A percentile compares a stretch with the other conserved stretches of the same genome.
Evolutionary conservation across 2,888 invertebrate genomes (phyloP).

Genomic region (Bruchidius siliquastri): DNA sequence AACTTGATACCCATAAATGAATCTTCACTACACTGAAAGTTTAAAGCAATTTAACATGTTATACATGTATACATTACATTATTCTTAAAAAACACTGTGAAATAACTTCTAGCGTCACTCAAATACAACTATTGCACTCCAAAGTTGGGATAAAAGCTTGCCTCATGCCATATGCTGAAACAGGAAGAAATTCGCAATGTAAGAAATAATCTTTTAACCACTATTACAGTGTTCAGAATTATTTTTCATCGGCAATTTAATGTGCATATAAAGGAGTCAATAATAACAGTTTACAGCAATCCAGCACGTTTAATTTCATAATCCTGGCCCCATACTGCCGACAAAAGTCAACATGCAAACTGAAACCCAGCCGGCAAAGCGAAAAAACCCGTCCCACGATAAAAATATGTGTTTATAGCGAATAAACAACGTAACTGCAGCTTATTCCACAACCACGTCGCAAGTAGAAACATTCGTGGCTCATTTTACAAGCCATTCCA

Average conservation of each 20-base stretch:
- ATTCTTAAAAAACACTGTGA: too few species aligned
- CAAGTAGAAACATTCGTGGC: slow-evolving; percentile 43
- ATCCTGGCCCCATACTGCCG: background rate
- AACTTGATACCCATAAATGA: too few species aligned
- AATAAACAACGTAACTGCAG: slow-evolving; percentile 38
- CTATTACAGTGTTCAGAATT: background rate
- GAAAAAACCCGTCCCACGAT: slow-evolving; percentile 3
- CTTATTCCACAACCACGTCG: slow-evolving; percentile 38
- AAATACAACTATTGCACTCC: too few species aligned
- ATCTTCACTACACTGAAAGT: too few species aligned
- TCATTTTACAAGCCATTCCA: slow-evolving; percentile 45
- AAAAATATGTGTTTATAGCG: slow-evolving; percentile 29
- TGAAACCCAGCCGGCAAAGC: background rate
- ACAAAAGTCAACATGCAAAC: background rate
- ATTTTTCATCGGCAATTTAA: background rate
- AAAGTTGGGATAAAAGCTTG: too few species aligned
- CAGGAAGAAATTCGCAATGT: too few species aligned
- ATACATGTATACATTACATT: too few species aligned
- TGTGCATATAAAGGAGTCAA: background rate
- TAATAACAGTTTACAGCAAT: background rate
- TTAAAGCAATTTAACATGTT: too few species aligned
- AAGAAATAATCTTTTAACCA: too few species aligned
- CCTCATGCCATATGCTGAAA: too few species aligned
- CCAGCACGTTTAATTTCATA: background rate
- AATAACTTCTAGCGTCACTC: too few species aligned